These are phyloP conservation scores for Caenorhabditis sp. DNA, from an alignment of 2,888 invertebrate species.

Conservation along the genomic window DNA sequence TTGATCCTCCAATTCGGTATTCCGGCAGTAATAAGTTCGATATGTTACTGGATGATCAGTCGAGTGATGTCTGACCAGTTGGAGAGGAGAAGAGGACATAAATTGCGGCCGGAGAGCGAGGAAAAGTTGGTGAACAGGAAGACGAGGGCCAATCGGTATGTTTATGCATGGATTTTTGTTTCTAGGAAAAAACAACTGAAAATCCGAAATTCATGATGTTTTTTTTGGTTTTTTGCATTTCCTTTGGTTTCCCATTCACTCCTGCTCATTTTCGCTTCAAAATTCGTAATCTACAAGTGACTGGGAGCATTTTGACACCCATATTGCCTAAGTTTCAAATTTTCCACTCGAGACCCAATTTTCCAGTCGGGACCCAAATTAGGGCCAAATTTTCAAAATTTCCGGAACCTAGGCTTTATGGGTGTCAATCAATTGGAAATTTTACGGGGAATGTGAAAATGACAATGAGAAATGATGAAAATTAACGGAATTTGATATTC, in stretches of 20 bases:
- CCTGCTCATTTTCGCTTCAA: neutral
- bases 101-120: conserved; percentile 68
- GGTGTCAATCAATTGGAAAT: neutral
- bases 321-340: neutral
- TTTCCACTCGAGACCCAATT: neutral
- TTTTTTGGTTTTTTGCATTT: neutral
- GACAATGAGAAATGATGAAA: conserved; percentile 7
- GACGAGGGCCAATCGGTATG: conserved; percentile 71
- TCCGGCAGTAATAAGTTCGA: conserved; percentile 79
- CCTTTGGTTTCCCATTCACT: too few species aligned
- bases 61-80: conserved; percentile 70
- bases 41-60: conserved; percentile 73
- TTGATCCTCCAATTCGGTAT: conserved; percentile 81
- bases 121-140: conserved; percentile 68
- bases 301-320: neutral
- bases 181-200: too few species aligned
- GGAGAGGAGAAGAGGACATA: conserved; percentile 67
- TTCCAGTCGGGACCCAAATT: neutral
- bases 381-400: neutral
- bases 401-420: neutral
- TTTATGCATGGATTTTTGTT: too few species aligned
- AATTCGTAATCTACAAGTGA: neutral
- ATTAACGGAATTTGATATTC: neutral
- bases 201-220: too few species aligned
- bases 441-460: too few species aligned